A percentile compares a stretch with the other conserved stretches of the same genome.
phyloP scores from a whole-genome alignment of 2,888 invertebrate species.

The Linnaemya tessellans region DNA sequence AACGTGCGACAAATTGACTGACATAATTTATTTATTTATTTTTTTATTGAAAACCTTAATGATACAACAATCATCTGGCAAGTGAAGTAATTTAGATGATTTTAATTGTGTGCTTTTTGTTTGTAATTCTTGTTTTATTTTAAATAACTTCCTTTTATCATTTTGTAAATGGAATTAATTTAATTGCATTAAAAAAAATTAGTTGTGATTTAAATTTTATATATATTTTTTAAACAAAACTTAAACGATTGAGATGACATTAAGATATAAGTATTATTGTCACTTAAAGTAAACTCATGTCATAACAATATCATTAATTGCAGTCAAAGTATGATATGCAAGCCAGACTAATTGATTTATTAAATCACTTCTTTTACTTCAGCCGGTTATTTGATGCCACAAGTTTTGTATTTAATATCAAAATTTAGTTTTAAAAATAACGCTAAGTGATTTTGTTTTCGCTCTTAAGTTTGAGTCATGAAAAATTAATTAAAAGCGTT shows the following conservation, averaged over 20 bases:
- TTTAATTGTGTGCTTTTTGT: constrained; percentile 56
- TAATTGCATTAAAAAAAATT: constrained; percentile 50
- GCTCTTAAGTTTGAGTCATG: not conserved
- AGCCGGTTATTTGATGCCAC: not conserved
- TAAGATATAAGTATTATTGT: constrained; percentile 56
- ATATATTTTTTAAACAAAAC: constrained; percentile 10
- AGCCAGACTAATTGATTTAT: constrained; percentile 26
- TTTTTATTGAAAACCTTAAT: constrained; percentile 39
- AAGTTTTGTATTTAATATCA: not conserved
- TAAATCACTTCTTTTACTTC: constrained; percentile 15
- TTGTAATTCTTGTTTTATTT: constrained; percentile 10
- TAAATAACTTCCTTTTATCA: constrained; percentile 47
- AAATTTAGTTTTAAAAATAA: constrained; percentile 5
- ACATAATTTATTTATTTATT: constrained; percentile 38
- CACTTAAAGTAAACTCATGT: constrained; percentile 41
- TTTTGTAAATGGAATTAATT: constrained; percentile 33
- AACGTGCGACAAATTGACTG: constrained; percentile 44
- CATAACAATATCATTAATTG: constrained; percentile 34
- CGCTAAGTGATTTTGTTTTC: not conserved
- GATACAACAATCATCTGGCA: constrained; percentile 60
- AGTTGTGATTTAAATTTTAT: constrained; percentile 50
- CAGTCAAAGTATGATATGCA: constrained; percentile 18
- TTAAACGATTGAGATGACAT: constrained; percentile 51
- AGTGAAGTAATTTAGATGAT: constrained; percentile 58
- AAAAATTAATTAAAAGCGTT: constrained; percentile 10